Conservation (phyloP, 1,140 invertebrate species). For the Diachasma alloeum region DNA sequence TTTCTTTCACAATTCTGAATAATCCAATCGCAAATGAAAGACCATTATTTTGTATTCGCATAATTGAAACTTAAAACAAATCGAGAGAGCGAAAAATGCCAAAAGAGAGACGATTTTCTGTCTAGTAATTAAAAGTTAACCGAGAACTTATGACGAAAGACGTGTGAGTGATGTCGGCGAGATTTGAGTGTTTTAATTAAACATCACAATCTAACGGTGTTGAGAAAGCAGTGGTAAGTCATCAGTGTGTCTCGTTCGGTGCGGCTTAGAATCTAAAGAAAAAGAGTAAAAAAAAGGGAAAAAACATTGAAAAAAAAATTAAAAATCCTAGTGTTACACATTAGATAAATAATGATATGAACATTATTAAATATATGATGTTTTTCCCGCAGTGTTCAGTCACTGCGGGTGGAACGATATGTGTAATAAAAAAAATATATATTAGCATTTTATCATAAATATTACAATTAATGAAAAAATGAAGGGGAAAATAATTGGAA, state of each 20-base stretch:
- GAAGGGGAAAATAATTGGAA: conserved; percentile 11
- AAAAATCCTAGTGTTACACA: conserved; percentile 33
- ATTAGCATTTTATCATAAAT: conserved; percentile 41
- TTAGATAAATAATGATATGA: conserved; percentile 44
- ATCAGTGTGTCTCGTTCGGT: conserved; percentile 43
- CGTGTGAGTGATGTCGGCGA: neutral
- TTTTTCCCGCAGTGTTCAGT: conserved; percentile 11
- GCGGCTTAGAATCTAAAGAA: conserved; percentile 39
- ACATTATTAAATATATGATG: conserved; percentile 43
- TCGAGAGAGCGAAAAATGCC: conserved; percentile 18
- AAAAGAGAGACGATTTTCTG: conserved; percentile 1
- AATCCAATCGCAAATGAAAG: neutral
- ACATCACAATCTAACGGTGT: neutral
- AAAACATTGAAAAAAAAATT: neutral
- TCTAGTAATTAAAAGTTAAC: neutral
- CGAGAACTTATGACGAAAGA: too few species aligned
- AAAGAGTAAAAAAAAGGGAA: neutral
- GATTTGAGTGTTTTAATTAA: neutral
- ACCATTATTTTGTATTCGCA: neutral
- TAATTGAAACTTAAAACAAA: neutral
- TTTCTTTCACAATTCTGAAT: neutral
- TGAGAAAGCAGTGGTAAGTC: neutral
- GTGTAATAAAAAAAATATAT: conserved; percentile 37
- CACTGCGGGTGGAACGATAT: conserved; percentile 28
- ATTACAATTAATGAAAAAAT: conserved; percentile 3